These are phyloP conservation scores for Colinus virginianus DNA, from an alignment of 2,113 vertebrate genomes.

Conservation along the genomic window DNA sequence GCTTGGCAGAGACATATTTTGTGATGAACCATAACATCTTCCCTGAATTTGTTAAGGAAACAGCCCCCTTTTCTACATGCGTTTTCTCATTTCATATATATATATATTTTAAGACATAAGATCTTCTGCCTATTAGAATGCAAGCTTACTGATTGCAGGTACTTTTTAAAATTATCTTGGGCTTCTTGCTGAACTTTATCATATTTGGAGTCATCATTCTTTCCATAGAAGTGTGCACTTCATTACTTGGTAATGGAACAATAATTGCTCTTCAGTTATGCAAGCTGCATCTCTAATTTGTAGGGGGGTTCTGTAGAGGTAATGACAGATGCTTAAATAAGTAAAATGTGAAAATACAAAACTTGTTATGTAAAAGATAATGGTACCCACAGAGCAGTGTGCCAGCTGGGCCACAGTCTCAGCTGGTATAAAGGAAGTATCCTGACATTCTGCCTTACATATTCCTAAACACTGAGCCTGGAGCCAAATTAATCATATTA, in stretches of 20 bases:
- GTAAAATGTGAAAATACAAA: conserved; percentile 31
- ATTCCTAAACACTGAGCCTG: background rate
- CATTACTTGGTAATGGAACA: conserved; percentile 51
- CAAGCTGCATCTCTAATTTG: conserved; percentile 45
- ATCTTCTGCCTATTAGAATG: background rate
- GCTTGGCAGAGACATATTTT: background rate
- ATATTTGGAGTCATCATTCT: conserved; percentile 31
- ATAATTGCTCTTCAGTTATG: conserved; percentile 51
- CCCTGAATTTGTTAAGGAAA: background rate
- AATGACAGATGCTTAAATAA: conserved; percentile 45
- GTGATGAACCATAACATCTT: background rate
- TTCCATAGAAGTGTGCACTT: conserved; percentile 31
- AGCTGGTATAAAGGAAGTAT: background rate
- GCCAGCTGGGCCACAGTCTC: conserved; percentile 29
- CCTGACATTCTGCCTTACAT: background rate
- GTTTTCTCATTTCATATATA: no score
- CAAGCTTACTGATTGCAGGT: background rate
- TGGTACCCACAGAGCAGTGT: background rate
- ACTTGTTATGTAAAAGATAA: conserved; percentile 17
- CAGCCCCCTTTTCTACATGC: background rate
- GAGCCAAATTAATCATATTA: conserved; percentile 17
- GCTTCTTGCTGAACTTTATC: conserved; percentile 31
- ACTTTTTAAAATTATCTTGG: conserved; percentile 4
- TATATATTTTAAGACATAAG: no score
- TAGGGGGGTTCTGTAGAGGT: conserved; percentile 47